phyloP scores from a whole-genome alignment of 30 jellyfish, hydroid and myxozoan species.

The Catostylus mosaicus region DNA sequence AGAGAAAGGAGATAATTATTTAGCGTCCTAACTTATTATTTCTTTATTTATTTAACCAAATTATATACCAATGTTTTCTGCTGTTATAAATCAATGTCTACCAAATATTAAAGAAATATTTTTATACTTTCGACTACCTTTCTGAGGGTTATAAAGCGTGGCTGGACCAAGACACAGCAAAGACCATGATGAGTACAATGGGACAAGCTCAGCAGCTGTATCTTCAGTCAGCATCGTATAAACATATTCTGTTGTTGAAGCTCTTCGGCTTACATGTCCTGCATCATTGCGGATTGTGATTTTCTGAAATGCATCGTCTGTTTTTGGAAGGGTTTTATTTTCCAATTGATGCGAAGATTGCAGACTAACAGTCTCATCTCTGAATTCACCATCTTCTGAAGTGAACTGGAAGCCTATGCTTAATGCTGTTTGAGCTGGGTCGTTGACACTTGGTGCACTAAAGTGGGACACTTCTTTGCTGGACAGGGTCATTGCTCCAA shows the following conservation, averaged over 20 bases:
- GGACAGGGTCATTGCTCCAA: constrained; percentile 31
- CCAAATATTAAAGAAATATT: no score
- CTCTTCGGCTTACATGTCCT: neutral
- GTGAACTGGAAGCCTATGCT: constrained; percentile 51
- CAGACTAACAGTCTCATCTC: constrained; percentile 33
- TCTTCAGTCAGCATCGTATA: constrained; percentile 74
- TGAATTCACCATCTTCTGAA: constrained; percentile 38
- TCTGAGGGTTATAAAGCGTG: constrained; percentile 78
- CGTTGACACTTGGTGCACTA: constrained; percentile 48
- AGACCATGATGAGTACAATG: constrained; percentile 93
- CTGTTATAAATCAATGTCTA: no score
- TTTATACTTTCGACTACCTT: constrained; percentile 60
- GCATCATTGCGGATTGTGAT: neutral
- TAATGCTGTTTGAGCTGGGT: constrained; percentile 59
- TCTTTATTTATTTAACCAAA: no score
- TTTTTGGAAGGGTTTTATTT: constrained; percentile 3
- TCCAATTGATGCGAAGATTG: constrained; percentile 41
- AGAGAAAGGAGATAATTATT: no score
- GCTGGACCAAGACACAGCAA: constrained; percentile 93
- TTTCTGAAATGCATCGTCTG: neutral
- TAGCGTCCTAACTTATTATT: no score
- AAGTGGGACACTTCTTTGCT: constrained; percentile 20
- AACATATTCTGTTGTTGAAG: constrained; percentile 38
- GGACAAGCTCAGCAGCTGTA: constrained; percentile 64
- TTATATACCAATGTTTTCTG: no score